Evolutionary conservation across 2,888 invertebrate species (phyloP).

Genomic region (Drosophila hamatofila): DNA sequence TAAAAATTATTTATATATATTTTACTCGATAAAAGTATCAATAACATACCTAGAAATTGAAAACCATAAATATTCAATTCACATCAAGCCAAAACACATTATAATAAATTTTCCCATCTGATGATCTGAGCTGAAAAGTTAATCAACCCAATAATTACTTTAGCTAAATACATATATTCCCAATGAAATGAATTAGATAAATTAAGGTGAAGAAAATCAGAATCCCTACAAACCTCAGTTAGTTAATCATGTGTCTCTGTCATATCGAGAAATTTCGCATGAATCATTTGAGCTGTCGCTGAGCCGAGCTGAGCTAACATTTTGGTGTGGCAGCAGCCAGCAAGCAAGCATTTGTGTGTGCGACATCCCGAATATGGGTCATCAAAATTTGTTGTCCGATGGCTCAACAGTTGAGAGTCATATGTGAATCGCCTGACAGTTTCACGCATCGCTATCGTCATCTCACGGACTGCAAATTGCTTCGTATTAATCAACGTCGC

Average conservation of each 20-base stretch:
- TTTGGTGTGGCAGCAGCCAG: slow-evolving; percentile 7
- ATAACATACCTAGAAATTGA: no score
- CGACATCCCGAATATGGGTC: slow-evolving; percentile 44
- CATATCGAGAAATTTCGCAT: neutral
- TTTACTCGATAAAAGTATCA: no score
- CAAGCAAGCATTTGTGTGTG: slow-evolving; percentile 32
- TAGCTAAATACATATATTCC: neutral
- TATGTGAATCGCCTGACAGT: slow-evolving; percentile 63
- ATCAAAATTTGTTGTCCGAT: slow-evolving; percentile 39
- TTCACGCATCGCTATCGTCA: slow-evolving; percentile 58
- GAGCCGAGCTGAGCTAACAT: slow-evolving; percentile 17
- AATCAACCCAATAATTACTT: neutral
- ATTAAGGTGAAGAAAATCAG: neutral
- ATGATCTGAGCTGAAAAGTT: neutral
- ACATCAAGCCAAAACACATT: no score
- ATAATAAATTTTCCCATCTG: neutral
- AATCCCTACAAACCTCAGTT: neutral
- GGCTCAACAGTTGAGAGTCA: slow-evolving; percentile 55
- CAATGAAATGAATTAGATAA: neutral
- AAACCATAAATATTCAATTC: no score
- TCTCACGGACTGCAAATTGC: slow-evolving; percentile 52
- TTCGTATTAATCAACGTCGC: slow-evolving; percentile 72
- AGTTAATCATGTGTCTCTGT: slow-evolving; percentile 2
- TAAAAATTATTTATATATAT: no score
- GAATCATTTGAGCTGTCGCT: slow-evolving; percentile 20